These are phyloP conservation scores for Diplazon laetatorius DNA, from an alignment of 2,888 invertebrate genomes.

Conservation along the genomic window DNA sequence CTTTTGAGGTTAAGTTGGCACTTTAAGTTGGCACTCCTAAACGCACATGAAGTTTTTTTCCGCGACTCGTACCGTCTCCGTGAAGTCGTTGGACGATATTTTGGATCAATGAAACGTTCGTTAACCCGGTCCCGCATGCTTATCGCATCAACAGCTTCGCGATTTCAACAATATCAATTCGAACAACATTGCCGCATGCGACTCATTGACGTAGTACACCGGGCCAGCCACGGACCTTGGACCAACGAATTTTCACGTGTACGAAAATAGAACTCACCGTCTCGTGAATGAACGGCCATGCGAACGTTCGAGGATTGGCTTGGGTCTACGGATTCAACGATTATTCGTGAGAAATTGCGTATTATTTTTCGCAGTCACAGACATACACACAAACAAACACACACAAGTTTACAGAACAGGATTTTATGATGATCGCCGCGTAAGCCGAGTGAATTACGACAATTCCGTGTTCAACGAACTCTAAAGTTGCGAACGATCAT, in stretches of 20 bases:
- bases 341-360: background rate
- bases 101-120: background rate
- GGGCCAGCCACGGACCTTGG: conserved; percentile 20
- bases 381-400: background rate
- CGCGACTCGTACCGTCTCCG: conserved; percentile 26
- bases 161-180: background rate
- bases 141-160: background rate
- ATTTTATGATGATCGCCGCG: background rate
- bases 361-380: background rate
- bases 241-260: conserved; percentile 23
- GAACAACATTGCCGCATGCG: conserved; percentile 9
- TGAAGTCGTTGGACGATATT: background rate
- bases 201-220: conserved; percentile 20
- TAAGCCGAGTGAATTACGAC: background rate
- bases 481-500: background rate
- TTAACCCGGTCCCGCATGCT: background rate
- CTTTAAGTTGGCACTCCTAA: no score
- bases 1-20: no score
- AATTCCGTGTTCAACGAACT: conserved; percentile 11
- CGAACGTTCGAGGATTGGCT: no score
- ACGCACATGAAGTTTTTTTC: no score
- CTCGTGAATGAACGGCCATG: conserved; percentile 33
- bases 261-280: conserved; percentile 29
- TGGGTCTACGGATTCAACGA: background rate
- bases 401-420: background rate